A percentile compares a stretch with the other conserved stretches of the same genome.
These are phyloP conservation scores for Sminthurides aquaticus DNA, from an alignment of 2,888 invertebrate species.

Conservation along the genomic window DNA sequence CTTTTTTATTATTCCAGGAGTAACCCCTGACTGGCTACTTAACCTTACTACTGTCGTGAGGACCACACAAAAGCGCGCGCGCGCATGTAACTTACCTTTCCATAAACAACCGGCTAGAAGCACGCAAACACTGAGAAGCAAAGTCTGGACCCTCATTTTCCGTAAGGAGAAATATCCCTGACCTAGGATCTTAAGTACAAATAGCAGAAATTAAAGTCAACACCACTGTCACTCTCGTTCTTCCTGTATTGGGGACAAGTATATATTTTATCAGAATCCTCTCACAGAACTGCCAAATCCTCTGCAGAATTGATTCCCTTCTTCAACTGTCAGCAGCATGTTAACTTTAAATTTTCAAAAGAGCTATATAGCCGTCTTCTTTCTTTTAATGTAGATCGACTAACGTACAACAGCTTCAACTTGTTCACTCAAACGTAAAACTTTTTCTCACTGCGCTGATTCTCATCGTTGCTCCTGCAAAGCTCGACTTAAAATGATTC, in stretches of 20 bases:
- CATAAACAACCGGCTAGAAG: background rate
- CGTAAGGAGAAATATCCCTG: background rate
- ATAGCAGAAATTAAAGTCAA: background rate
- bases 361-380: background rate
- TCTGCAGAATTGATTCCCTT: no score
- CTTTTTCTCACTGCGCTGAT: background rate
- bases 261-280: no score
- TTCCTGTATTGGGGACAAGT: no score
- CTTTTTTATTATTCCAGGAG: no score
- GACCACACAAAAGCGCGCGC: background rate
- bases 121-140: background rate
- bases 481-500: background rate
- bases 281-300: no score
- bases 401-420: no score
- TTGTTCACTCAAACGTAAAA: background rate
- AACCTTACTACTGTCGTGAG: background rate
- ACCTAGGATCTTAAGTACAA: background rate
- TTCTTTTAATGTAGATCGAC: background rate
- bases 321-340: no score
- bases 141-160: background rate
- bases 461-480: background rate
- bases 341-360: background rate
- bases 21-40: no score
- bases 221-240: background rate
- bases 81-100: background rate